Evolutionary conservation across 1,140 invertebrate genomes (phyloP).

Genomic region (Notospermus geniculatus): DNA sequence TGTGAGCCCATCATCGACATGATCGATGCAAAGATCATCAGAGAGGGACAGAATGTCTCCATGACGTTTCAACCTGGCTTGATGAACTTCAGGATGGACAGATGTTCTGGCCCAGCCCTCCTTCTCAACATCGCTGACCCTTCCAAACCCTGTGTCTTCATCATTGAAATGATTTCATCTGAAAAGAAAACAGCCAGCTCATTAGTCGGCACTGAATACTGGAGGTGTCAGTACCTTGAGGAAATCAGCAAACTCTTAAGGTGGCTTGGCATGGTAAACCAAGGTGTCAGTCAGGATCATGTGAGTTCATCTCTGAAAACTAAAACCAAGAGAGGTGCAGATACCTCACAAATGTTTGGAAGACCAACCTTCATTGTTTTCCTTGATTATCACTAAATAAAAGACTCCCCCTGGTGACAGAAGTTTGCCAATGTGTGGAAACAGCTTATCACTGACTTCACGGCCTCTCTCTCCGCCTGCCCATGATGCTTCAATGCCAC

Average conservation of each 20-base stretch:
- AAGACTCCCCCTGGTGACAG: constrained; percentile 71
- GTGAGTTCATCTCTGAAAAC: too few relatives aligned
- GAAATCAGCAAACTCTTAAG: too few relatives aligned
- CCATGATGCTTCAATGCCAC: constrained; percentile 64
- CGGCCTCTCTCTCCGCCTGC: constrained; percentile 79
- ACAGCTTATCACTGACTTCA: constrained; percentile 73
- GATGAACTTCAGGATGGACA: constrained; percentile 61
- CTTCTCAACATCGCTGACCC: constrained; percentile 66
- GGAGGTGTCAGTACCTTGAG: too few relatives aligned
- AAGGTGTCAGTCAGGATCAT: too few relatives aligned
- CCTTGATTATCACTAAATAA: constrained; percentile 81
- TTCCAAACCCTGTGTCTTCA: constrained; percentile 63
- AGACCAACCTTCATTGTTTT: constrained; percentile 74
- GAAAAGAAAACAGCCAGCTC: constrained; percentile 48
- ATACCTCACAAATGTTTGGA: too few relatives aligned
- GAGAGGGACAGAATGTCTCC: too few relatives aligned
- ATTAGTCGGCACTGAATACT: not conserved
- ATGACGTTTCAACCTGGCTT: constrained; percentile 3
- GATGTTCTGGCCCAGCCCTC: constrained; percentile 70
- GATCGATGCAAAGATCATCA: too few relatives aligned
- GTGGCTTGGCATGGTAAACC: too few relatives aligned
- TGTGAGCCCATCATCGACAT: too few relatives aligned
- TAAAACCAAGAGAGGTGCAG: not conserved
- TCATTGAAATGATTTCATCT: constrained; percentile 67
- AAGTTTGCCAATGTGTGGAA: constrained; percentile 67